A percentile compares a stretch with the other conserved stretches of the same genome.
Evolutionary conservation across 2,888 invertebrate species (phyloP).

Genomic region (Ophioninae sp.): DNA sequence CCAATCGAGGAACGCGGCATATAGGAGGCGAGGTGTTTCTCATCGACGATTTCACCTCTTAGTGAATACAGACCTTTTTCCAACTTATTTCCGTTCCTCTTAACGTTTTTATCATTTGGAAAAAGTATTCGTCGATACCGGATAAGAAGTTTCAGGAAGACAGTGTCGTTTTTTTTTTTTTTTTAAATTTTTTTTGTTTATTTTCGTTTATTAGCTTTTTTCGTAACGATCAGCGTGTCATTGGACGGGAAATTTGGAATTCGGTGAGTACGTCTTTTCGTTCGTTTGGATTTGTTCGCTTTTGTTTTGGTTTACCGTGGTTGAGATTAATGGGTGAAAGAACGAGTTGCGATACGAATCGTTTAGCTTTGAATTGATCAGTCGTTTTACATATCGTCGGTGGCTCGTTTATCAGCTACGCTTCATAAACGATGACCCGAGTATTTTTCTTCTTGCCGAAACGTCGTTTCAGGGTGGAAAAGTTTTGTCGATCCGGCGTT

Average conservation of each 20-base stretch:
- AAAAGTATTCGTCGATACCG: not conserved
- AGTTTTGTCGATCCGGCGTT: not conserved
- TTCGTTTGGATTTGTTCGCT: too few species aligned
- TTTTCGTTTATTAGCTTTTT: not conserved
- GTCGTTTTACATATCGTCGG: not conserved
- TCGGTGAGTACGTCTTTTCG: constrained; percentile 18
- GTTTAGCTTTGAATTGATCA: too few species aligned
- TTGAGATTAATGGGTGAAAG: not conserved
- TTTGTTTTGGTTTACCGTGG: not conserved
- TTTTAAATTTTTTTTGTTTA: not conserved
- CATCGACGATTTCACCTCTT: constrained; percentile 30
- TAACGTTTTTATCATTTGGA: not conserved
- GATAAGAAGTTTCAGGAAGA: not conserved
- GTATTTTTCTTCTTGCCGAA: constrained; percentile 12
- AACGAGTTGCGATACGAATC: too few species aligned
- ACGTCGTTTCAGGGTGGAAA: not conserved
- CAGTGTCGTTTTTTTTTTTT: constrained; percentile 14
- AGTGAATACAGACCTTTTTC: constrained; percentile 12
- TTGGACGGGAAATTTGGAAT: not conserved
- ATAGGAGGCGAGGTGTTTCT: constrained; percentile 6
- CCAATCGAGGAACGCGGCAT: constrained; percentile 46
- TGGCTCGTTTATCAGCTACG: constrained; percentile 22
- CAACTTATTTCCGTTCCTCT: not conserved
- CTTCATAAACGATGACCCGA: constrained; percentile 13
- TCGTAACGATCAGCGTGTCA: not conserved